phyloP scores from a whole-genome alignment of 2,797 vertebrate genomes.

The Muraenolepis orangiensis region DNA sequence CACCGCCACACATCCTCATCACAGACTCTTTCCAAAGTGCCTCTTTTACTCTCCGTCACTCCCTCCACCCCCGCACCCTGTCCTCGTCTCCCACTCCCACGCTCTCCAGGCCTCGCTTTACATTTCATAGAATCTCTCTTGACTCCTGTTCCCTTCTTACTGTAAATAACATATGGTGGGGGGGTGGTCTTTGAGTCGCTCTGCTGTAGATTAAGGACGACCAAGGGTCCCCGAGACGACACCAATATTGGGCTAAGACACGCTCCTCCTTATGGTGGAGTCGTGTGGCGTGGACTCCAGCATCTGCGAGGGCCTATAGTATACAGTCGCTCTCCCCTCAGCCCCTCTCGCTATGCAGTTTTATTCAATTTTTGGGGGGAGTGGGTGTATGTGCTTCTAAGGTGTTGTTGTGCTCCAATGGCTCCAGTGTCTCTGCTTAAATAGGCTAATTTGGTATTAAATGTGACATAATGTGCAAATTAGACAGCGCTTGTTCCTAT shows the following conservation, averaged over 20 bases:
- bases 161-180: conserved; percentile 67
- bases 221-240: conserved; percentile 60
- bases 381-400: conserved; percentile 1
- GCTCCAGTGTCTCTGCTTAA: background rate
- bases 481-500: background rate
- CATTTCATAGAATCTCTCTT: conserved; percentile 41
- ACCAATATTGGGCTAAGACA: conserved; percentile 50
- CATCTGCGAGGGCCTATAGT: background rate
- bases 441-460: background rate
- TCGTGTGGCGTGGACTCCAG: background rate
- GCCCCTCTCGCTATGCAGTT: conserved; percentile 16
- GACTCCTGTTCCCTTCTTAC: conserved; percentile 44
- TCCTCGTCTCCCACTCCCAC: background rate
- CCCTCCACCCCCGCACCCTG: background rate
- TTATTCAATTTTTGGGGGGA: background rate
- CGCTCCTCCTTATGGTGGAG: conserved; percentile 13
- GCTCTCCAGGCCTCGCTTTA: conserved; percentile 26
- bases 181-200: conserved; percentile 54
- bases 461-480: background rate
- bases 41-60: conserved; percentile 18
- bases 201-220: conserved; percentile 62
- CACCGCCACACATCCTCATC: background rate
- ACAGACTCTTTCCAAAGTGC: conserved; percentile 5
- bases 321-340: no score
- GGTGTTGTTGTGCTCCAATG: background rate